Conservation (phyloP, 2,797 vertebrate genomes). For the Alauda arvensis region DNA sequence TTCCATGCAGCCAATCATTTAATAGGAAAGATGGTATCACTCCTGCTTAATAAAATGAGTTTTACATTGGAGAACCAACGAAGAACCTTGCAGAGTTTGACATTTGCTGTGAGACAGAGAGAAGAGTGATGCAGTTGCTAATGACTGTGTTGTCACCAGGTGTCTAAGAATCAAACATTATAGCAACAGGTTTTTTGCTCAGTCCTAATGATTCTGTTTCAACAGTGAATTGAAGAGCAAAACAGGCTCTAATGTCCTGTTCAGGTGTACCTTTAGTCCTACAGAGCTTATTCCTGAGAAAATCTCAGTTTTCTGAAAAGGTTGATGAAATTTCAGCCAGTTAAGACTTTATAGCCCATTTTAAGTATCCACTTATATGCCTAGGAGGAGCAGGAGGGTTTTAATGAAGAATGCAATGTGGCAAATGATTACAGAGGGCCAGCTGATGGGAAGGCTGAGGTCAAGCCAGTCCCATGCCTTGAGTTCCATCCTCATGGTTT, state of each 20-base stretch:
- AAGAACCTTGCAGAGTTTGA: neutral
- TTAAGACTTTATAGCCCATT: neutral
- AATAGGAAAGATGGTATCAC: neutral
- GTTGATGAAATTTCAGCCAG: neutral
- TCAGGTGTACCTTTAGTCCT: neutral
- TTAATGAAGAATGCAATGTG: neutral
- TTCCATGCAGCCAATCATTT: neutral
- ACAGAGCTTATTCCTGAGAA: neutral
- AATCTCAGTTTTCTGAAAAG: neutral
- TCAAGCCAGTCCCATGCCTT: neutral
- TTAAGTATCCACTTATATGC: neutral
- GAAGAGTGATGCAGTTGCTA: neutral
- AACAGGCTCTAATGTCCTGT: neutral
- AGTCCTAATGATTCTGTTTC: neutral
- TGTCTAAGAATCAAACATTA: neutral
- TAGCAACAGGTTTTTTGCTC: neutral
- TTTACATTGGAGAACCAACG: neutral
- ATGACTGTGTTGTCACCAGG: neutral
- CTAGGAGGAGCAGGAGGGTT: neutral
- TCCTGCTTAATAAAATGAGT: conserved; percentile 7
- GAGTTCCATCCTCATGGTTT: neutral
- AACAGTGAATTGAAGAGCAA: neutral
- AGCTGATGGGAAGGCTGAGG: neutral
- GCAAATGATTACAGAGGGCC: neutral
- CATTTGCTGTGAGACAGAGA: neutral